Evolutionary conservation across 2,797 vertebrate genomes (phyloP).

Genomic region (Lagocephalus sceleratus): DNA sequence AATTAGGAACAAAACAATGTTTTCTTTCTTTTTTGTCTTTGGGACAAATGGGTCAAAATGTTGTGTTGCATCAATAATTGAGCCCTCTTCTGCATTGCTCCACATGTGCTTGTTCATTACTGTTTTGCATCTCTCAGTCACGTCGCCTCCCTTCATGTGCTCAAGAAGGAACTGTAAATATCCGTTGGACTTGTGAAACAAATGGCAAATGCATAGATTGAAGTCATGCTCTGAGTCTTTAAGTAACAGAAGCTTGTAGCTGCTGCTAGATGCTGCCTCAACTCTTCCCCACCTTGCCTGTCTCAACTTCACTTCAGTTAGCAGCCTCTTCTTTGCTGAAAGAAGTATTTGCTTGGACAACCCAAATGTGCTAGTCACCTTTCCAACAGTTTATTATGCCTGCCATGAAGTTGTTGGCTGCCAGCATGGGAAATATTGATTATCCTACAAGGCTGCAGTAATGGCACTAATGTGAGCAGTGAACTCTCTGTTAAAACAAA

Average conservation of each 20-base stretch:
- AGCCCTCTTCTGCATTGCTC: constrained; percentile 17
- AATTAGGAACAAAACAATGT: constrained; percentile 48
- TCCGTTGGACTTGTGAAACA: constrained; percentile 58
- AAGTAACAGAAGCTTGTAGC: constrained; percentile 49
- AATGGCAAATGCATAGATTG: constrained; percentile 53
- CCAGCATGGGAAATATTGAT: constrained; percentile 50
- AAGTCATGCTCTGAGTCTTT: constrained; percentile 65
- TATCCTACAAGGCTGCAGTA: constrained; percentile 31
- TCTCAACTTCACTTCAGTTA: constrained; percentile 26
- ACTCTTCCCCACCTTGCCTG: not conserved
- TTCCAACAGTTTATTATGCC: constrained; percentile 41
- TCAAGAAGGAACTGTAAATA: constrained; percentile 54
- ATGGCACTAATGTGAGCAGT: constrained; percentile 20
- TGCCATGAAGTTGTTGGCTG: constrained; percentile 30
- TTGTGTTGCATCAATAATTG: constrained; percentile 50
- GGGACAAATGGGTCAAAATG: constrained; percentile 60
- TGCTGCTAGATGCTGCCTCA: not conserved
- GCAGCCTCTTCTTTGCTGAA: constrained; percentile 23
- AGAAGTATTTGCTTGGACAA: constrained; percentile 34
- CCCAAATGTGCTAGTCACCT: constrained; percentile 31
- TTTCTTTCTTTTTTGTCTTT: constrained; percentile 30
- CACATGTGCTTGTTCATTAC: constrained; percentile 6
- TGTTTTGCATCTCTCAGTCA: constrained; percentile 16
- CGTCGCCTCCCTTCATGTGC: constrained; percentile 14
- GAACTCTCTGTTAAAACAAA: constrained; percentile 30